phyloP scores from a whole-genome alignment of 2,113 vertebrate species.

The Forbesichthys agassizii region DNA sequence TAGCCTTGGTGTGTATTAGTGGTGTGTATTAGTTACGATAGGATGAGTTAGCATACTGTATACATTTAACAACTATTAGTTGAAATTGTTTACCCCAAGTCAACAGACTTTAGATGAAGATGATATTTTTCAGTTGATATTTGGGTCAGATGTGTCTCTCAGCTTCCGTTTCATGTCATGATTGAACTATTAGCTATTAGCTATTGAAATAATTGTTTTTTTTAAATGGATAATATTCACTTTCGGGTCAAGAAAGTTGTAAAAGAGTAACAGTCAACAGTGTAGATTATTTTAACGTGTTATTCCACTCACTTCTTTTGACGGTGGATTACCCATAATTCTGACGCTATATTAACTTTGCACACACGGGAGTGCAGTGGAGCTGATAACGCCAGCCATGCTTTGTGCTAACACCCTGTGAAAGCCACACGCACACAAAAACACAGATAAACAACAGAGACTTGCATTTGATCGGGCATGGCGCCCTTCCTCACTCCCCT shows the following conservation, averaged over 20 bases:
- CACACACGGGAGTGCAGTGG: not conserved
- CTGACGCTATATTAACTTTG: not conserved
- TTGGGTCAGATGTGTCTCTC: constrained; percentile 32
- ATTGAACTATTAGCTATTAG: not conserved
- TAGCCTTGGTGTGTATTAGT: constrained; percentile 19
- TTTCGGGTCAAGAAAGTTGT: no score
- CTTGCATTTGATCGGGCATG: constrained; percentile 54
- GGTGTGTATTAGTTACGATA: constrained; percentile 13
- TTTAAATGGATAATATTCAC: not conserved
- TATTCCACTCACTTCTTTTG: not conserved
- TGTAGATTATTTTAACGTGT: not conserved
- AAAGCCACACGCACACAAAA: constrained; percentile 9
- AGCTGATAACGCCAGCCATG: constrained; percentile 9
- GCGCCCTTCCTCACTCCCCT: constrained; percentile 51
- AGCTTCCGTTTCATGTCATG: not conserved
- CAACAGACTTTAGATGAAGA: constrained; percentile 36
- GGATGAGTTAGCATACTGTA: constrained; percentile 7
- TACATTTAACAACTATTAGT: constrained; percentile 37
- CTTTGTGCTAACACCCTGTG: constrained; percentile 14
- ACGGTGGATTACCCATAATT: not conserved
- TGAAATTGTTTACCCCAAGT: constrained; percentile 33
- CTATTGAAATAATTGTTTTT: not conserved
- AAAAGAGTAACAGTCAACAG: no score
- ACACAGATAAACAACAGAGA: constrained; percentile 39
- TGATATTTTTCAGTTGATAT: constrained; percentile 21